A percentile compares a stretch with the other conserved stretches of the same genome.
phyloP scores from a whole-genome alignment of 2,888 invertebrate species.

The Diogma glabrata region DNA sequence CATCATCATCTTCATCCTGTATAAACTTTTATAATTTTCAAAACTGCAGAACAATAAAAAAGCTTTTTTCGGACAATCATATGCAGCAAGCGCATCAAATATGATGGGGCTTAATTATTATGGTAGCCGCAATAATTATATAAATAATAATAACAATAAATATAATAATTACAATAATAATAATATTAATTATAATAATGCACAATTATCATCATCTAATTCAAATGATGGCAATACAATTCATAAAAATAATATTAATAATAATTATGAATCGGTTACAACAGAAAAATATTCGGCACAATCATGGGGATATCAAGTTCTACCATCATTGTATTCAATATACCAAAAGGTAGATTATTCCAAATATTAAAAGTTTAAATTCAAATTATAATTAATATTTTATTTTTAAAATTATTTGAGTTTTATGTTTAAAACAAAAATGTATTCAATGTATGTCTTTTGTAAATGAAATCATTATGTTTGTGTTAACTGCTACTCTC shows the following conservation, averaged over 20 bases:
- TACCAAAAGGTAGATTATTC: constrained; percentile 66
- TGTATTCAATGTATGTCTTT: no score
- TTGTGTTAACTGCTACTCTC: no score
- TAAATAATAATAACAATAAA: constrained; percentile 14
- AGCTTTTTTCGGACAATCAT: constrained; percentile 30
- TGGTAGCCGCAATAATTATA: constrained; percentile 16
- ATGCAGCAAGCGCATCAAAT: constrained; percentile 35
- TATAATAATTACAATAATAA: constrained; percentile 19
- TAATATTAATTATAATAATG: constrained; percentile 14
- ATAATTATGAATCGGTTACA: constrained; percentile 18
- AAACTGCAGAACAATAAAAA: constrained; percentile 35
- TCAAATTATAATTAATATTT: no score
- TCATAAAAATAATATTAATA: constrained; percentile 14
- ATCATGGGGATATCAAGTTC: constrained; percentile 74
- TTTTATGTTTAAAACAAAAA: no score
- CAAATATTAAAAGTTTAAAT: no score
- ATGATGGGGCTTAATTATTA: constrained; percentile 33
- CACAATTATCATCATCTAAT: constrained; percentile 4
- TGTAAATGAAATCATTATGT: no score
- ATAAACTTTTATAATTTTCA: no score
- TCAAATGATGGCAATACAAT: constrained; percentile 15
- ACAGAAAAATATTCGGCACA: constrained; percentile 35
- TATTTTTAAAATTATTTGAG: no score
- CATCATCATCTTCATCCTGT: no score
- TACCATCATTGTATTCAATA: constrained; percentile 71